Percentiles rank a stretch among this genome's conserved stretches.
Conservation (phyloP, 2,113 vertebrate species). For the Sander vitreus region DNA sequence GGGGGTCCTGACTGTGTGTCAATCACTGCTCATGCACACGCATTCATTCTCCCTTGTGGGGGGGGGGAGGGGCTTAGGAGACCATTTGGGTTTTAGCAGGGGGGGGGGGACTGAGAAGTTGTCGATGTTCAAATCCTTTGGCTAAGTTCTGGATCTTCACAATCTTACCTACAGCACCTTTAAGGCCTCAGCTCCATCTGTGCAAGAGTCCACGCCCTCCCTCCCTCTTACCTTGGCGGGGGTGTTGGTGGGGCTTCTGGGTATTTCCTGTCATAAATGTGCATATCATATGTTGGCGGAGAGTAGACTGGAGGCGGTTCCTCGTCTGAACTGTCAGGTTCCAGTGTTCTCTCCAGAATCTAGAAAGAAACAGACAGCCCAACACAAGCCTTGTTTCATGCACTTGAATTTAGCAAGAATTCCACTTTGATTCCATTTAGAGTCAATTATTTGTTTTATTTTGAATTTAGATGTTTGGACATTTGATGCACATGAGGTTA, state of each 20-base stretch:
- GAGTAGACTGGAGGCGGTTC: conserved; percentile 97
- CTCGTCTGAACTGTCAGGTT: conserved; percentile 97
- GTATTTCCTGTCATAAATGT: conserved; percentile 87
- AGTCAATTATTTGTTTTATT: not conserved
- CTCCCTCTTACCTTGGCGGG: conserved; percentile 86
- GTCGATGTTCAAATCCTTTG: too few relatives aligned
- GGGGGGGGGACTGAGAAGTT: too few relatives aligned
- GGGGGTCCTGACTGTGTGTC: too few relatives aligned
- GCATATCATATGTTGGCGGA: conserved; percentile 93
- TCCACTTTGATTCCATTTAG: not conserved
- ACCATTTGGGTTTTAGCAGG: too few relatives aligned
- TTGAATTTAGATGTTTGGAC: conserved; percentile 1
- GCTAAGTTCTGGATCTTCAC: too few relatives aligned
- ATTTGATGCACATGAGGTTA: too few relatives aligned
- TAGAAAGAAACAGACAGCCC: conserved; percentile 60
- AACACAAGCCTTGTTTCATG: not conserved
- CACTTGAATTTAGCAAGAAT: not conserved
- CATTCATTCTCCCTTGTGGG: too few relatives aligned
- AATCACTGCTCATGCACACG: too few relatives aligned
- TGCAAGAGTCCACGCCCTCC: not conserved
- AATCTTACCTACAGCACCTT: too few relatives aligned
- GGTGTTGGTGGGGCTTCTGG: conserved; percentile 86
- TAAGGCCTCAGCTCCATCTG: not conserved
- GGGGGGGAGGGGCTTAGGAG: too few relatives aligned
- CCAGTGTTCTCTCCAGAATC: conserved; percentile 95